Evolutionary conservation across 2,797 vertebrate genomes (phyloP), one percentile per base, ranked within the genome.

Genomic region (Ctenopoma kingsleyae): DNA sequence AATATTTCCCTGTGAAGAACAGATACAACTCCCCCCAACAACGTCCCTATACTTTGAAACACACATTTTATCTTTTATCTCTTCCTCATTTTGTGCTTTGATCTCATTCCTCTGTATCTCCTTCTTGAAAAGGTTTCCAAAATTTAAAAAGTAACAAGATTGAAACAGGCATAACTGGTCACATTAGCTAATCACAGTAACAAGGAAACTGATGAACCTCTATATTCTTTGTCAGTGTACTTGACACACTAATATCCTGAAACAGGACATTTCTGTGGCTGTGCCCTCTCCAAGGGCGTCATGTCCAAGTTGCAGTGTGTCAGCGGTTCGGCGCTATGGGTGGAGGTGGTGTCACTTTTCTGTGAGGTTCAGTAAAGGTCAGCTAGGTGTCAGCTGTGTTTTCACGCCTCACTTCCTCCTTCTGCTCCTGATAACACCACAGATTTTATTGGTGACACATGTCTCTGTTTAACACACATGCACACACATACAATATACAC

Each of bases 391-490:
- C 91, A 81, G 78, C 83, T 69, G 84, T 72, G 86, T 80, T 92
- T 93, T 89, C 86, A 92, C 71, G 83, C 88, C 86, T 90, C 85
- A 80, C 89, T 89, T 91, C 83, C 83, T 86, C 89, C 90, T 84
- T 81, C 87, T 87, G 88, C 76, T 80, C 71, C 50, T 71, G 61
- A 81, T 82, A 74, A 80, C 73, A 36, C 61, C 60, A 19, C 82
- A 81, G 85, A 71, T 85, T 85, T 82, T 50, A 82, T 70, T 51
- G 67, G 57, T 82, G 82, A 86, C 89, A 85, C 75, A 55, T 81
- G 72, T 81, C 77, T 71, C 78, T 74, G 73, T 78, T 83, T 79
- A 85, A 81, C 74, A 78, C 75, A 68, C 59, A 64, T 4, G 5
- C 27, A 40, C 71, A 57, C 68, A 56, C 65, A 70, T 8, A 32